Conservation (phyloP, 2,113 vertebrate species). For the Petroica traversi region DNA sequence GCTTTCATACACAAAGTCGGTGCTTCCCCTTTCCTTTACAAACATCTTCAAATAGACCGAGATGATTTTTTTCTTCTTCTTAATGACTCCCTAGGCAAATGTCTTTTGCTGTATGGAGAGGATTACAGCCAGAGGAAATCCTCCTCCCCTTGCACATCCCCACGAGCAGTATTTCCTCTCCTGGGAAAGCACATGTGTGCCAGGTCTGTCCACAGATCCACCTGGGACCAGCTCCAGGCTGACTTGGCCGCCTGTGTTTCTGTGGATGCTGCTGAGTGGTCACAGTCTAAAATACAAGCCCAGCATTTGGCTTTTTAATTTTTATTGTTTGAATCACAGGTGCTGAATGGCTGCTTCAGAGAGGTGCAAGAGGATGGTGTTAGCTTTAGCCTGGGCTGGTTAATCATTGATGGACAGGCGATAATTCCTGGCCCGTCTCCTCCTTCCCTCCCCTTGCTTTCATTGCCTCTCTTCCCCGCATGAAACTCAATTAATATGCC, state of each 20-base stretch:
- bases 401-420: neutral
- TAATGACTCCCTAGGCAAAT: neutral
- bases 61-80: neutral
- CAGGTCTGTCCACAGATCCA: neutral
- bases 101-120: neutral
- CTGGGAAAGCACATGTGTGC: neutral
- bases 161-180: neutral
- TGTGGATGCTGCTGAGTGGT: neutral
- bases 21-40: neutral
- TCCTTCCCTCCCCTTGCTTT: neutral
- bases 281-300: neutral
- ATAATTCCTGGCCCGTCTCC: neutral
- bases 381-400: neutral
- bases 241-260: neutral
- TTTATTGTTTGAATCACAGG: neutral
- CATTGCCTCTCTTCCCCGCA: neutral
- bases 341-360: neutral
- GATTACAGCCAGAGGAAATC: neutral
- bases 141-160: neutral
- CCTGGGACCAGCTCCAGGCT: neutral
- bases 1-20: neutral
- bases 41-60: neutral
- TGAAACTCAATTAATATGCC: slow-evolving; percentile 2
- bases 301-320: neutral
- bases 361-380: neutral